Evolutionary conservation across 2,888 invertebrate species (phyloP).

Genomic region (Spisula subtruncata): DNA sequence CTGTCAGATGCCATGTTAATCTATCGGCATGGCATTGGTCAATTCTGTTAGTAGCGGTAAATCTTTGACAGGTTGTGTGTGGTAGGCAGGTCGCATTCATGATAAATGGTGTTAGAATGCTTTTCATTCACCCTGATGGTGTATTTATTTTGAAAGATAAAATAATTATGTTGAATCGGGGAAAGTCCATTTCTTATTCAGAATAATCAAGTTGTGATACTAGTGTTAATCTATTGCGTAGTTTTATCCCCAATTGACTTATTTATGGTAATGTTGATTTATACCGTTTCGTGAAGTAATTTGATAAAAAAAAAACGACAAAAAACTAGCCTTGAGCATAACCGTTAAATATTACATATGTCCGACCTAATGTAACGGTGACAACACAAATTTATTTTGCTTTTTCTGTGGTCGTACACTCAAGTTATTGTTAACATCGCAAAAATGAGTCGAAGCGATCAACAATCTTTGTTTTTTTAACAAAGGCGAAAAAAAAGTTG

Average conservation of each 20-base stretch:
- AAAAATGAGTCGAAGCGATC: not conserved
- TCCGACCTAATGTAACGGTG: not conserved
- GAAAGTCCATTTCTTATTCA: constrained; percentile 10
- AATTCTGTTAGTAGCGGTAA: not conserved
- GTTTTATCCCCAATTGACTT: not conserved
- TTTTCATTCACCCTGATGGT: not conserved
- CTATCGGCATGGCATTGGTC: constrained; percentile 29
- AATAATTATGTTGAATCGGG: constrained; percentile 14
- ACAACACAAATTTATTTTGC: not conserved
- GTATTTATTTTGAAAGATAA: constrained; percentile 18
- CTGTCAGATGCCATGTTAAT: constrained; percentile 47
- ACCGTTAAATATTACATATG: not conserved
- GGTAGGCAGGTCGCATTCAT: not conserved
- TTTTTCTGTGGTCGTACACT: not conserved
- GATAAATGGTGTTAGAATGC: constrained; percentile 21
- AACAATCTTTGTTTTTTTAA: no score
- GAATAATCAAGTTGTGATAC: not conserved
- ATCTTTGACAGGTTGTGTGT: not conserved
- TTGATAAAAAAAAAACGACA: not conserved
- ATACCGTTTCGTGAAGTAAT: not conserved
- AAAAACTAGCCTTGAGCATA: no score
- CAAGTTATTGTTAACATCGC: not conserved
- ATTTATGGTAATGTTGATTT: constrained; percentile 15
- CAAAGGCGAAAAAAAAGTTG: not conserved
- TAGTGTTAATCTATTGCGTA: constrained; percentile 3